These are phyloP conservation scores for Vombatus ursinus DNA, from an alignment of 2,113 vertebrate genomes.

Conservation along the genomic window DNA sequence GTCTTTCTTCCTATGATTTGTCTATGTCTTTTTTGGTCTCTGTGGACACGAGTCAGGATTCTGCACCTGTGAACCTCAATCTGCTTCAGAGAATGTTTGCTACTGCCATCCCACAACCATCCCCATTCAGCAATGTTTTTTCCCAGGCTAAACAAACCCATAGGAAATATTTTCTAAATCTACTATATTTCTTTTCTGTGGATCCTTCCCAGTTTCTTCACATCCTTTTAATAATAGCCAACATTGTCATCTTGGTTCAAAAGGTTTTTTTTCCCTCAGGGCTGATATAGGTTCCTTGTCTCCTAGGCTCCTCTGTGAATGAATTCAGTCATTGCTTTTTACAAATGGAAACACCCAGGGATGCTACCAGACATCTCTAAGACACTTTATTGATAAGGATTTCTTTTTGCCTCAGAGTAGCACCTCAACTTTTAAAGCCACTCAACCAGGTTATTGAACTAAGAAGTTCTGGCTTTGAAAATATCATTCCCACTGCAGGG, in stretches of 20 bases:
- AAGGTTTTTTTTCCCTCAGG: accelerated
- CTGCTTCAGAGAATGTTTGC: background rate
- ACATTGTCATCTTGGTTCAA: background rate
- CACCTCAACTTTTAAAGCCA: background rate
- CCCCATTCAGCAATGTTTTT: background rate
- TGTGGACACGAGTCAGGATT: background rate
- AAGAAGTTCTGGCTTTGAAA: background rate
- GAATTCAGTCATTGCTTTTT: background rate
- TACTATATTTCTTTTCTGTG: background rate
- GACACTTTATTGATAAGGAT: accelerated
- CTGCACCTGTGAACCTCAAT: background rate
- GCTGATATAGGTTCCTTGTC: background rate
- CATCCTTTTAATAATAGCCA: background rate
- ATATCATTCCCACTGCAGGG: background rate
- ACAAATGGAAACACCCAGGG: background rate
- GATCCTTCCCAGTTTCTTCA: background rate
- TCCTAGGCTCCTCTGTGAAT: no score
- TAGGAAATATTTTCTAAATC: background rate
- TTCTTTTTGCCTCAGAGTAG: background rate
- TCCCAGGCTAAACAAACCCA: background rate
- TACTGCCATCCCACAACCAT: background rate
- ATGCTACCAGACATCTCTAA: background rate
- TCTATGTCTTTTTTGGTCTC: background rate
- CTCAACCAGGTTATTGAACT: background rate
- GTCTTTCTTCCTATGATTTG: background rate